Evolutionary conservation across 2,797 vertebrate species (phyloP), one percentile per base, ranked within the genome.

Genomic region (Anas acuta): DNA sequence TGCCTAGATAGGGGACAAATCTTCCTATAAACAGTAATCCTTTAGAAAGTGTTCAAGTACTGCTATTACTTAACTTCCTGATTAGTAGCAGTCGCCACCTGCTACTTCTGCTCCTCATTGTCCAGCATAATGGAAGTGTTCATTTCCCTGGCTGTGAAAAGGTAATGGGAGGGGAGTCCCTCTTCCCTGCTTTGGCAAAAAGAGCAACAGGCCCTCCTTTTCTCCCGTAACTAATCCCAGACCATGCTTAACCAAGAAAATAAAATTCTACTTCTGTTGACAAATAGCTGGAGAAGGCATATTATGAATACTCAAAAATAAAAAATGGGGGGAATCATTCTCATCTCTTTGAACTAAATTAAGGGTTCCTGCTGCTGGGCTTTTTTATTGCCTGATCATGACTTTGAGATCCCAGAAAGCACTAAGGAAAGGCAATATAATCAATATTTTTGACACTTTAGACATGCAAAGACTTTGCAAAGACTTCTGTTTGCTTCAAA

Each of bases 51-150:
- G 74, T 51, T 94, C 80, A 67, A 96, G 81, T 83, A 87, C 3
- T 5, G 90, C 93, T 93, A 53, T 91, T 96, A 93, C 94, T 90
- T 90, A 93, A 90, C 91, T 92, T 96, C 81, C 83, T 89, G 83
- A 92, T 95, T 93, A 93, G 88, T 26, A 84, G 94, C 84, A 94
- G 76, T 84, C 81, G 78, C 95, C 96, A 95, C 92, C 92, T 95
- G 90, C 96, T 95, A 79, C 80, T 96, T 79, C 84, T 94, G 77
- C 65, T 92, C 86, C 71, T 78, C 86, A 87, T 95, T 96, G 94
- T 95, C 91, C 78, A 47, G 78, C 69, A 92, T 77, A 97, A 96
- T 90, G 65, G 80, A 80, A 83, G 69, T 89, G 90, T 61, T 96
- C 89, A 82, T 66, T 95, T 91, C 67, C 61, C 83, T 56, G 92